Evolutionary conservation across 2,888 invertebrate genomes (phyloP).

Genomic region (Anthoptus insignis): DNA sequence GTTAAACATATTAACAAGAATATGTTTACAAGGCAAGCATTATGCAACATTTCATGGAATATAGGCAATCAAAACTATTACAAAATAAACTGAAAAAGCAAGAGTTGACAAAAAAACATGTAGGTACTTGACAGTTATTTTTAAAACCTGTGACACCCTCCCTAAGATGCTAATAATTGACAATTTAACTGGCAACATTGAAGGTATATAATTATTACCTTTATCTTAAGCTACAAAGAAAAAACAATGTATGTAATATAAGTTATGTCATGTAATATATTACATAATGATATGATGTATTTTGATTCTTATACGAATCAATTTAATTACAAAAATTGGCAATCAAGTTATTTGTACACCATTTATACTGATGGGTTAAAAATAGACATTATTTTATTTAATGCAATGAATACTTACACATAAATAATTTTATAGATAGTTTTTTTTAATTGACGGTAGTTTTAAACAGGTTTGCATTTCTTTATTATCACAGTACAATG

Average conservation of each 20-base stretch:
- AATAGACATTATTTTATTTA: no score
- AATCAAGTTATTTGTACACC: background rate
- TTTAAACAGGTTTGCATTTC: background rate
- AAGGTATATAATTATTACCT: background rate
- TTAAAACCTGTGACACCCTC: background rate
- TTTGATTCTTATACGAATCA: no score
- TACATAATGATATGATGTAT: conserved; percentile 11
- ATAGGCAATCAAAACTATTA: no score
- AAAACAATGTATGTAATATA: no score
- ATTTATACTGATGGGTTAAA: no score
- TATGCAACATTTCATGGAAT: no score
- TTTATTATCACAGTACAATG: no score
- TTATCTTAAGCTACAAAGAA: background rate
- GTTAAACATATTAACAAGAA: no score
- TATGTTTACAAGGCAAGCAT: no score
- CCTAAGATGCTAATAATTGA: background rate
- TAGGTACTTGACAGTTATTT: no score
- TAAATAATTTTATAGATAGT: background rate
- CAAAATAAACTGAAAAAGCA: no score
- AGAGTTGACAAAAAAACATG: no score
- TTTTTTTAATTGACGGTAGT: background rate
- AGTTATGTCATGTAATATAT: background rate
- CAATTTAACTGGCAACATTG: background rate
- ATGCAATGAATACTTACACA: background rate
- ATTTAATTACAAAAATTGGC: background rate